Conservation (phyloP, 2,113 vertebrate genomes). For the Xenus cinereus region DNA sequence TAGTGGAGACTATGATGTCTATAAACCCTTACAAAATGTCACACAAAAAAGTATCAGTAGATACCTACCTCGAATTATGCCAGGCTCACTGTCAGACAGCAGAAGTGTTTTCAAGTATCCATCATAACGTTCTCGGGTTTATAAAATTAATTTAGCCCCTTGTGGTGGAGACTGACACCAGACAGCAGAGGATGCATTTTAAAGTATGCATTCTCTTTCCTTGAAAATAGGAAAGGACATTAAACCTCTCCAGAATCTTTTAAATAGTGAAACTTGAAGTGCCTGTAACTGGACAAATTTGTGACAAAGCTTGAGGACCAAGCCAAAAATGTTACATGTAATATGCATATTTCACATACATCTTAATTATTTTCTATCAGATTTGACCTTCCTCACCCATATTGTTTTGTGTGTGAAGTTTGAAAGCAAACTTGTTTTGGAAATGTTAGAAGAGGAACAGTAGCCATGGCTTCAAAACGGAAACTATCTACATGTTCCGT, state of each 20-base stretch:
- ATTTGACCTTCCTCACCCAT: not conserved
- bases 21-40: not conserved
- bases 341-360: not conserved
- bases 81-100: not conserved
- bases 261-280: not conserved
- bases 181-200: not conserved
- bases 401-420: not conserved
- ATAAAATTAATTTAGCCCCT: slow-evolving; percentile 19
- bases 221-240: not conserved
- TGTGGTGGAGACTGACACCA: not conserved
- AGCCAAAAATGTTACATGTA: not conserved
- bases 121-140: not conserved
- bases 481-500: not conserved
- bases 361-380: not conserved
- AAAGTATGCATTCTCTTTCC: not conserved
- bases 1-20: not conserved
- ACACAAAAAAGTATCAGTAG: not conserved
- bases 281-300: not conserved
- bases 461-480: not conserved
- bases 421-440: not conserved
- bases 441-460: not conserved
- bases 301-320: not conserved
- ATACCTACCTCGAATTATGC: not conserved
- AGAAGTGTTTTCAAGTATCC: not conserved
- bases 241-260: not conserved